Percentiles rank a stretch among this genome's conserved stretches.
Evolutionary conservation across 2,113 vertebrate genomes (phyloP).

Genomic region (Osmerus mordax): DNA sequence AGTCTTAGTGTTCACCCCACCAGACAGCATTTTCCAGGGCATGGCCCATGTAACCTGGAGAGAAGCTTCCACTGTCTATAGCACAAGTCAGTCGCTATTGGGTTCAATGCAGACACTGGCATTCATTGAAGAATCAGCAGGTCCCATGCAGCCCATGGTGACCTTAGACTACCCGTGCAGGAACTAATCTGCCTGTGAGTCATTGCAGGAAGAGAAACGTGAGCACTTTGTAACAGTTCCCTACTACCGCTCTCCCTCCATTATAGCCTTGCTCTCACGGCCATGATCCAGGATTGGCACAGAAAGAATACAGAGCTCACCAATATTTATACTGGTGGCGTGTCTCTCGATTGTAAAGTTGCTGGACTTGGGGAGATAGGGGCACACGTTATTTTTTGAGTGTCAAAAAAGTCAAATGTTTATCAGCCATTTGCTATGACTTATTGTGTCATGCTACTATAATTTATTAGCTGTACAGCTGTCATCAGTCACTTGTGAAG

Average conservation of each 20-base stretch:
- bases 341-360: background rate
- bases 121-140: slow-evolving; percentile 50
- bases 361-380: background rate
- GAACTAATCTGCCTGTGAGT: slow-evolving; percentile 58
- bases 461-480: background rate
- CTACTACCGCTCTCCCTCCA: slow-evolving; percentile 6
- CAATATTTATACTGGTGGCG: background rate
- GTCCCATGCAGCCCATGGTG: slow-evolving; percentile 38
- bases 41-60: slow-evolving; percentile 18
- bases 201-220: slow-evolving; percentile 59
- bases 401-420: too few species aligned
- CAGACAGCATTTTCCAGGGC: background rate
- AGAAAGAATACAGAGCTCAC: background rate
- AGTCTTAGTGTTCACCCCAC: background rate
- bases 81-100: slow-evolving; percentile 35
- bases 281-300: background rate
- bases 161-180: slow-evolving; percentile 51
- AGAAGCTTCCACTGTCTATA: slow-evolving; percentile 2
- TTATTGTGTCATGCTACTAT: background rate
- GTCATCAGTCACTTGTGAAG: background rate
- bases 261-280: slow-evolving; percentile 3
- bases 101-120: slow-evolving; percentile 50
- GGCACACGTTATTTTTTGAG: too few species aligned
- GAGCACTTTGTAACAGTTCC: slow-evolving; percentile 39
- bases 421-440: background rate